Percentiles rank a stretch among this genome's conserved stretches.
Conservation (phyloP, 2,888 invertebrate genomes). For the Coelinius sp. region DNA sequence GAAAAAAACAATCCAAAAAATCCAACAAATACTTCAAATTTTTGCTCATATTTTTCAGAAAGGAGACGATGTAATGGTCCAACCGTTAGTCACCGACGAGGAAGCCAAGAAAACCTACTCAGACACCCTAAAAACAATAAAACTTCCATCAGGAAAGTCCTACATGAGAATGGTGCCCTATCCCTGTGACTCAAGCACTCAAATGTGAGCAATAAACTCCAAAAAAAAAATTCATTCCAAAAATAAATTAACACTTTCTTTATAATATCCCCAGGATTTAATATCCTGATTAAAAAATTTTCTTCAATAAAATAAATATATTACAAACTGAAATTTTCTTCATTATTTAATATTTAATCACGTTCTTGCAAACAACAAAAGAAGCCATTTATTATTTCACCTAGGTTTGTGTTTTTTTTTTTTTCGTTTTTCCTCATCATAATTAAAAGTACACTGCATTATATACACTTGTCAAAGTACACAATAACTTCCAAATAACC, state of each 20-base stretch:
- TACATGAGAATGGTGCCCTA: constrained; percentile 85
- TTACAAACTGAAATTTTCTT: not conserved
- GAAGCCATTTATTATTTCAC: constrained; percentile 70
- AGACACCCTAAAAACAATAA: constrained; percentile 76
- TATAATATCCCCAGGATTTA: not conserved
- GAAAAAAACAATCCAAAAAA: too few species aligned
- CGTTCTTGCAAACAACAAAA: constrained; percentile 69
- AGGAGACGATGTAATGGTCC: constrained; percentile 91
- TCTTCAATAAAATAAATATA: constrained; percentile 25
- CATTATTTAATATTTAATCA: constrained; percentile 22
- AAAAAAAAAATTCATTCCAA: constrained; percentile 41
- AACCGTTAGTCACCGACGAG: constrained; percentile 83
- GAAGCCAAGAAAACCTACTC: constrained; percentile 82
- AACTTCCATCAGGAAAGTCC: constrained; percentile 87
- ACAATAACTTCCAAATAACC: constrained; percentile 52
- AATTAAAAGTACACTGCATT: constrained; percentile 71
- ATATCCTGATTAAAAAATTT: constrained; percentile 15
- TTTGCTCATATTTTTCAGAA: constrained; percentile 74
- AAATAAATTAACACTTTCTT: too few species aligned
- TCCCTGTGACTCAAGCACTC: constrained; percentile 63
- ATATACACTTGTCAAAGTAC: constrained; percentile 71
- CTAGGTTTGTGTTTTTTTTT: too few species aligned
- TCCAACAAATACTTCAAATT: not conserved
- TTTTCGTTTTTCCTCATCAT: constrained; percentile 42
- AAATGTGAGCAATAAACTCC: constrained; percentile 30